Conservation (phyloP, 2,797 vertebrate genomes). For the Hypotaenidia okinawae region DNA sequence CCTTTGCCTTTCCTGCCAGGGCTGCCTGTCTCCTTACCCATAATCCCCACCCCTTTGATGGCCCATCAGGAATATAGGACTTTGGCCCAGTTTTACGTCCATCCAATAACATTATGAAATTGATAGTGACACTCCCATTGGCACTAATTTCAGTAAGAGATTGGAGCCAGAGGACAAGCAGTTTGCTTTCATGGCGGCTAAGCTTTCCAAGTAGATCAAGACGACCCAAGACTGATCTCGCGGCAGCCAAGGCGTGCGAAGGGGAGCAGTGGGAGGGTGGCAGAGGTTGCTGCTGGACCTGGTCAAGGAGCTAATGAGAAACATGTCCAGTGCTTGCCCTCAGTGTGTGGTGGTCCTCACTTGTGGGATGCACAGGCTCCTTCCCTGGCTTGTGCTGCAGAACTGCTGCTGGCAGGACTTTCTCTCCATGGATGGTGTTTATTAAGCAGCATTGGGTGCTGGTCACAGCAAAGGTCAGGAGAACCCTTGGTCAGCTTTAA, state of each 20-base stretch:
- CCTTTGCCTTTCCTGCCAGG: slow-evolving; percentile 77
- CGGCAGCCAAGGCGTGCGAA: not conserved
- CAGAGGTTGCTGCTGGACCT: not conserved
- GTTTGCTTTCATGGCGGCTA: slow-evolving; percentile 69
- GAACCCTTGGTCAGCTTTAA: not conserved
- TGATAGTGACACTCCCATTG: slow-evolving; percentile 81
- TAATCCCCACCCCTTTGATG: slow-evolving; percentile 75
- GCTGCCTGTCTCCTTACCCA: slow-evolving; percentile 79
- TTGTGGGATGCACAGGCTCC: not conserved
- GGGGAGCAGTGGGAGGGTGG: not conserved
- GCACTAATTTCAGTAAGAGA: slow-evolving; percentile 77
- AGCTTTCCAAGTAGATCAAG: slow-evolving; percentile 75
- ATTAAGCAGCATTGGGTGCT: not conserved
- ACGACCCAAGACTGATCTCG: slow-evolving; percentile 62
- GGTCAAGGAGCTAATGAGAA: not conserved
- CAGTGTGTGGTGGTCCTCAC: not conserved
- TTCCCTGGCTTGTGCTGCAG: not conserved
- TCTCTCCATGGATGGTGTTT: not conserved
- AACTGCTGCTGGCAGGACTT: not conserved
- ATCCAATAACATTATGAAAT: slow-evolving; percentile 83
- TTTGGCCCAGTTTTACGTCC: slow-evolving; percentile 71
- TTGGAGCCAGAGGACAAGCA: slow-evolving; percentile 78
- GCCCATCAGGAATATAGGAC: slow-evolving; percentile 74
- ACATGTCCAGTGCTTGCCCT: not conserved
- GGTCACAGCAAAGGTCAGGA: not conserved